Base-by-base conservation (phyloP, 92 coral and sea anemone species). In the Parazoanthus swiftii region DNA sequence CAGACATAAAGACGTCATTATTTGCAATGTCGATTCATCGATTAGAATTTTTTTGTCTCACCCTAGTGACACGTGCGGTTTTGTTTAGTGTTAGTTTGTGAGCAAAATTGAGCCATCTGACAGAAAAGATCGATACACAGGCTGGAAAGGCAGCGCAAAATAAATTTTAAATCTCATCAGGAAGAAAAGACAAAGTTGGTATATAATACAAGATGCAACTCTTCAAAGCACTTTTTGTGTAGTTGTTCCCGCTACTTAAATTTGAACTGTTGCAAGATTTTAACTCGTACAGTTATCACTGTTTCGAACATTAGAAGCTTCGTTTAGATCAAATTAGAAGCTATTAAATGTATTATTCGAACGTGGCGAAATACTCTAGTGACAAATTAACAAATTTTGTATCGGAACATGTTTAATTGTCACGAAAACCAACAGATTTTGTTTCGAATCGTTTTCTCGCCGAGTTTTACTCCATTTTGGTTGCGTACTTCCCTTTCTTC, bases 31-130 rank as follows among this genome's bases (percentile, higher is more conserved):
- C 87, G 87, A 26, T 72, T 84, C 87, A 84, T 84, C 78, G 87
- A 84, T 84, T 84, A 84, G 25, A 78, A 71, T 33, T 84, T 39
- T 79, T 71, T 84, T 84, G 87, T 84, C 77, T 84, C 79, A 72
- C 50, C 78, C 67, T 26, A 23, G 38, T 84, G 87, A 84, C 87
- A 84, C 87, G 87, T 84, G 87, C 87, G 87, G 87, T 84, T 84
- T 84, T 84, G 68, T 71, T 44, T 84, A 33, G 87, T 84, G 67
- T 71, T 70, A 84, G 14, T 84, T 84, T 51, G 67, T 25, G 87
- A 33, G 26, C 43, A 84, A 46, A 84, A 71, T 84, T 70, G 72
- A 84, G 65, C 15, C 20, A 46, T 84, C 79, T 46, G 51, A 71
- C 65, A 71, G 63, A 71, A 72, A 67, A 48, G 50, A 42, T 83